A percentile compares a stretch with the other conserved stretches of the same genome.
These are phyloP conservation scores for Eupithecia centaureata DNA, from an alignment of 2,888 invertebrate genomes.

Conservation along the genomic window DNA sequence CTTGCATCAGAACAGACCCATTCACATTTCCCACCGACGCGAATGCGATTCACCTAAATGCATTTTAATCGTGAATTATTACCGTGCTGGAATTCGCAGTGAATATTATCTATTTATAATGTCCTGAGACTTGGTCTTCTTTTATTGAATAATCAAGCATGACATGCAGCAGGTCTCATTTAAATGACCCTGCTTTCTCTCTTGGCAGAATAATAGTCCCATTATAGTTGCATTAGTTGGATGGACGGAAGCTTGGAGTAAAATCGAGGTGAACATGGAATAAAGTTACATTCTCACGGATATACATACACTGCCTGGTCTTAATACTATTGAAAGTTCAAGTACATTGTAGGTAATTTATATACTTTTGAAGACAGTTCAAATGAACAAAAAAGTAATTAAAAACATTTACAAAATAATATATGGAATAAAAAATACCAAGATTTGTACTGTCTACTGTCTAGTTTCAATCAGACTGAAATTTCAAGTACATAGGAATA, in stretches of 20 bases:
- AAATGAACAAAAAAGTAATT: background rate
- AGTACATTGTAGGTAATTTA: background rate
- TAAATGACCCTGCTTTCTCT: constrained; percentile 69
- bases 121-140: constrained; percentile 22
- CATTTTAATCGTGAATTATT: constrained; percentile 28
- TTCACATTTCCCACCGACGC: constrained; percentile 12
- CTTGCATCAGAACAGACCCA: background rate
- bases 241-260: constrained; percentile 51
- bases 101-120: constrained; percentile 30
- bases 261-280: constrained; percentile 13
- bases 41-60: constrained; percentile 13
- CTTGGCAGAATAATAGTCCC: constrained; percentile 61
- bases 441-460: no score
- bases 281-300: constrained; percentile 7
- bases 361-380: background rate
- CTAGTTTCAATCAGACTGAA: no score
- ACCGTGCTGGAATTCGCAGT: constrained; percentile 20
- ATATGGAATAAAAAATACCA: no score
- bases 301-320: background rate
- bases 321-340: background rate
- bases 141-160: constrained; percentile 37
- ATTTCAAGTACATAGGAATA: no score
- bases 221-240: constrained; percentile 78
- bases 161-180: constrained; percentile 54
- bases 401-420: background rate